phyloP scores from a whole-genome alignment of 2,888 invertebrate species.

The Parthenolecanium corni region DNA sequence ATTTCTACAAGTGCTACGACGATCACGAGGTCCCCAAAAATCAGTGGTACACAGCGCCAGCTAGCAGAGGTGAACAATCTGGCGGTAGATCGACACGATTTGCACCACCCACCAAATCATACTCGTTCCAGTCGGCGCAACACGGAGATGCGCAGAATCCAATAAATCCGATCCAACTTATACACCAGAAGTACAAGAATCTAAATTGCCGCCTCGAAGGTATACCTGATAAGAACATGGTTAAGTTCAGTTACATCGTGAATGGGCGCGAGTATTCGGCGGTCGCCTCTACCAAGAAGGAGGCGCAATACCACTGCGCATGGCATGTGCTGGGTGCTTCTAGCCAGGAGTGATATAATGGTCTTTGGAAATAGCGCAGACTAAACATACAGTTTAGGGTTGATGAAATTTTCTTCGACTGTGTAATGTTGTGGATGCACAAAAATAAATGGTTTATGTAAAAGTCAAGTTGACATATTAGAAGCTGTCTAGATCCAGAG shows the following conservation, averaged over 20 bases:
- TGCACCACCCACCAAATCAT: too few relatives aligned
- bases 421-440: too few relatives aligned
- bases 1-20: conserved; percentile 9
- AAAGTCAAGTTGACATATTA: too few relatives aligned
- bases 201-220: conserved; percentile 23
- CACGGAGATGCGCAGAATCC: not conserved
- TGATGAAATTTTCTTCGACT: too few relatives aligned
- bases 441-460: too few relatives aligned
- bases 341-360: not conserved
- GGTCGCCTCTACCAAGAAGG: conserved; percentile 16
- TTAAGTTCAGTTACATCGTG: conserved; percentile 23
- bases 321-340: conserved; percentile 14
- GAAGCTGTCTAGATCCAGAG: too few relatives aligned
- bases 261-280: conserved; percentile 23
- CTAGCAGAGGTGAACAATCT: not conserved
- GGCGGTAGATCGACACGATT: not conserved
- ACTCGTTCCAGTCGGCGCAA: not conserved
- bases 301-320: conserved; percentile 22
- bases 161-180: conserved; percentile 17
- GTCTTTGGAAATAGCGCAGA: not conserved
- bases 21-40: not conserved
- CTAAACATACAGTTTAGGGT: not conserved
- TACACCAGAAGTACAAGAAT: conserved; percentile 19
- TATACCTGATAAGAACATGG: conserved; percentile 18
- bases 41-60: conserved; percentile 2